Evolutionary conservation across 35 echinoderm and acorn worm genomes (phyloP).

Genomic region (Diadema setosum): DNA sequence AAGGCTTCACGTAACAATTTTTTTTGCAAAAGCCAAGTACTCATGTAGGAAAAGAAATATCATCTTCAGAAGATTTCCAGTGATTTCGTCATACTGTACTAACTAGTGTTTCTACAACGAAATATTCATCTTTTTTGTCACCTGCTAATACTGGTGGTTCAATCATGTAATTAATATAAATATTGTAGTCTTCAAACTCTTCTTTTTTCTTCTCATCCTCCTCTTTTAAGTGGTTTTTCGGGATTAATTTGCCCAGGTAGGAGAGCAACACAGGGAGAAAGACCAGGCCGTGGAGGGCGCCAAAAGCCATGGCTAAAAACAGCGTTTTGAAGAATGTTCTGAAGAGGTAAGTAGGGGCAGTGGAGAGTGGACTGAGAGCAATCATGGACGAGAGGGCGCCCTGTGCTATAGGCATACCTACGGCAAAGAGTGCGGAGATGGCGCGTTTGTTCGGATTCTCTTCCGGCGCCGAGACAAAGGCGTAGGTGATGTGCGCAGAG

Average conservation of each 20-base stretch:
- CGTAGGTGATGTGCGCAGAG: constrained; percentile 83
- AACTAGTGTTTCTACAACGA: background rate
- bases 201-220: background rate
- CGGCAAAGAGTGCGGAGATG: constrained; percentile 33
- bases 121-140: background rate
- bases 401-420: constrained; percentile 65
- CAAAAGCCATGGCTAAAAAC: constrained; percentile 70
- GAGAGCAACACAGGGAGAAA: constrained; percentile 71
- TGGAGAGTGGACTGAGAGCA: constrained; percentile 43
- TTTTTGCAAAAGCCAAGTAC: too few relatives aligned
- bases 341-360: constrained; percentile 48
- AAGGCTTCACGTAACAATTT: too few relatives aligned
- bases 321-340: constrained; percentile 75
- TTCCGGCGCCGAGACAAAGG: constrained; percentile 51
- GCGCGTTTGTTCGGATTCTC: constrained; percentile 50
- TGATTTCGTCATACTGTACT: constrained; percentile 1
- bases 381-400: constrained; percentile 52
- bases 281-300: constrained; percentile 72
- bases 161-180: background rate
- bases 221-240: background rate
- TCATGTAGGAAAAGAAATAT: too few relatives aligned
- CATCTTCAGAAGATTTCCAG: too few relatives aligned
- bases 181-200: background rate
- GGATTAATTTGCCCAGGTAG: background rate
- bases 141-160: background rate